Evolutionary conservation across 2,113 vertebrate genomes (phyloP).

Genomic region (Saguinus imperator): DNA sequence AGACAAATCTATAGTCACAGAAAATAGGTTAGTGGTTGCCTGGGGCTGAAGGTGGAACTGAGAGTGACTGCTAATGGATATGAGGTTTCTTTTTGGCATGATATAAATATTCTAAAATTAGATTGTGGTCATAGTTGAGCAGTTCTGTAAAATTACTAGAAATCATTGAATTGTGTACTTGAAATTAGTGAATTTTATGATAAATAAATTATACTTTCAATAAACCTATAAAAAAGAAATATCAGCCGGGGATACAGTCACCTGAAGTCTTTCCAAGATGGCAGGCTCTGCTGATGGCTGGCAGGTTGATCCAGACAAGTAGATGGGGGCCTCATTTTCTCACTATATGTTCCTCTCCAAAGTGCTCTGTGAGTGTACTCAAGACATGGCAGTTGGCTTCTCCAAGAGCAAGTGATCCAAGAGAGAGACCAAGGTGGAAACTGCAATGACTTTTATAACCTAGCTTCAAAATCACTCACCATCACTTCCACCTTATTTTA

Average conservation of each 20-base stretch:
- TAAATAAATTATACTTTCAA: slow-evolving; percentile 26
- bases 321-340: neutral
- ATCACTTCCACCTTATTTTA: neutral
- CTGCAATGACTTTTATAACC: neutral
- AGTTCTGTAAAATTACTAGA: slow-evolving; percentile 48
- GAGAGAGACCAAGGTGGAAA: neutral
- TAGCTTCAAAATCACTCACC: neutral
- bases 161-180: neutral
- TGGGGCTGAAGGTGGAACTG: neutral
- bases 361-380: neutral
- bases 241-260: neutral
- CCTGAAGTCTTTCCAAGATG: neutral
- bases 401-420: neutral
- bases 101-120: slow-evolving; percentile 46
- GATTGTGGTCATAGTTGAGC: neutral
- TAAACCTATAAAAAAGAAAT: slow-evolving; percentile 11
- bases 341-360: neutral
- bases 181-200: neutral
- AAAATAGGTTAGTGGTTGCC: slow-evolving; percentile 11
- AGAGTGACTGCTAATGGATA: slow-evolving; percentile 22
- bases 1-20: neutral
- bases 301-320: neutral
- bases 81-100: neutral
- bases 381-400: neutral
- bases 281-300: neutral